Base-by-base conservation (phyloP, 2,113 vertebrate species). In the Nannobrachium achirus region DNA sequence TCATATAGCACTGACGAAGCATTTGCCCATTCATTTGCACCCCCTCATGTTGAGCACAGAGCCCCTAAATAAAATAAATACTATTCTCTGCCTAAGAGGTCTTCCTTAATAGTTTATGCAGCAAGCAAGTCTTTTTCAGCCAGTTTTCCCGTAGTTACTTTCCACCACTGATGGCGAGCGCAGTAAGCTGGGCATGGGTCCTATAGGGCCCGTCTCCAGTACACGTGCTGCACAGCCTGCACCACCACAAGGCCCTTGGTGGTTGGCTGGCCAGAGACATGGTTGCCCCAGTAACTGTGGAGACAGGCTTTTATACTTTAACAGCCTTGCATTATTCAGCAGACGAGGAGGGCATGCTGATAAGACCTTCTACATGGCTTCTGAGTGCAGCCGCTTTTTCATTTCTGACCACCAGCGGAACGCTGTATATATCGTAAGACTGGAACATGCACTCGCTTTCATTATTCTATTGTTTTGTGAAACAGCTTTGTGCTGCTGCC, bases 281-380 rank as follows among this genome's bases (percentile, higher is more conserved):
- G 13, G 38, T 45, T 66, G 64, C 44, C 66, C 65, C 7, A 18
- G 67, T 53, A 75, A 71, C 39, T 58, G 61, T 61, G 58, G 63
- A 75, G 70, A 61, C 68, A 67, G 10, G 60, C 66, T 68, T 5
- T 33, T 33, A 1, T 76, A 76, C 74, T 80, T 52, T 53, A 77
- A 65, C 62, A 41, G 63, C 39, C 46, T n/a, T 82, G 51, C 57
- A 79, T 83, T 73, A 78, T 80, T 82, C 9, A 80, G 9, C 8
- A 14, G 39, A 53, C 6, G 16, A 33, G 25, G 39, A 50, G 40
- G 62, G 40, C 5, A 2, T 25, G 44, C 53, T 45, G 71, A 56
- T 49, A 8, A 19, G 10, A 5, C 66, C 45, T 5, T 33, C n/a
- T n/a, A 71, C 61, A 59, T 56, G 7, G 39, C 25, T 42, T 56